phyloP scores from a whole-genome alignment of 1,140 invertebrate genomes.

The Euura lappo region DNA sequence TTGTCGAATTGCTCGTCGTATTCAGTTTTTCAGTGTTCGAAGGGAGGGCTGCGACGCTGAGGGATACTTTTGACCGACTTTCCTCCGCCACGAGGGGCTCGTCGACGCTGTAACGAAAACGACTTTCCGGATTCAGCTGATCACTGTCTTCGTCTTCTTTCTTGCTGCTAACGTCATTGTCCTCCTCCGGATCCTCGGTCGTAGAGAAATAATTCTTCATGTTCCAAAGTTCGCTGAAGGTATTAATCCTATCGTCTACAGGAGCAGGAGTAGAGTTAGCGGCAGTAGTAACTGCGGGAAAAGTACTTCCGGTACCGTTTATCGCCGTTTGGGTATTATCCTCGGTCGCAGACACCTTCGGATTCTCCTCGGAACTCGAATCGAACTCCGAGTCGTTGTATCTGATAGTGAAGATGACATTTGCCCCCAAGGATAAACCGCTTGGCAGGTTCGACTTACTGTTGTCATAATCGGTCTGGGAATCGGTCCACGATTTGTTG shows the following conservation, averaged over 20 bases:
- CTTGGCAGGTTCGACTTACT: constrained; percentile 30
- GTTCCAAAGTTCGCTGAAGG: neutral
- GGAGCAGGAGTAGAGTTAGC: neutral
- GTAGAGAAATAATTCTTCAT: neutral
- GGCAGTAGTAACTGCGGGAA: neutral
- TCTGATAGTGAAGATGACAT: constrained; percentile 55
- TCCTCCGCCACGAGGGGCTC: neutral
- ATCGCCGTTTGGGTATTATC: neutral
- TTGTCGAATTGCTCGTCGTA: neutral
- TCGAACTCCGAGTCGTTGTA: constrained; percentile 54
- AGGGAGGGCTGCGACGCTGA: neutral
- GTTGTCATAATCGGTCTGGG: constrained; percentile 18
- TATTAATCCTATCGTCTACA: neutral
- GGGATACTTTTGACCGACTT: neutral
- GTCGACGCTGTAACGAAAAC: neutral
- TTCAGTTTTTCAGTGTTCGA: neutral
- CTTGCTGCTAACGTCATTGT: neutral
- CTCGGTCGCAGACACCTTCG: neutral
- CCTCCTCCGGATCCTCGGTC: neutral
- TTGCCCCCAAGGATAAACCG: constrained; percentile 43
- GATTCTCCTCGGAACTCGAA: constrained; percentile 40
- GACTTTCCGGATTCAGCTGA: neutral
- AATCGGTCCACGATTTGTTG: constrained; percentile 26
- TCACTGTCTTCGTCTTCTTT: neutral
- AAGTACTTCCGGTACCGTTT: neutral